These are phyloP conservation scores for Semnornis frantzii DNA, from an alignment of 2,113 vertebrate species.

Conservation along the genomic window DNA sequence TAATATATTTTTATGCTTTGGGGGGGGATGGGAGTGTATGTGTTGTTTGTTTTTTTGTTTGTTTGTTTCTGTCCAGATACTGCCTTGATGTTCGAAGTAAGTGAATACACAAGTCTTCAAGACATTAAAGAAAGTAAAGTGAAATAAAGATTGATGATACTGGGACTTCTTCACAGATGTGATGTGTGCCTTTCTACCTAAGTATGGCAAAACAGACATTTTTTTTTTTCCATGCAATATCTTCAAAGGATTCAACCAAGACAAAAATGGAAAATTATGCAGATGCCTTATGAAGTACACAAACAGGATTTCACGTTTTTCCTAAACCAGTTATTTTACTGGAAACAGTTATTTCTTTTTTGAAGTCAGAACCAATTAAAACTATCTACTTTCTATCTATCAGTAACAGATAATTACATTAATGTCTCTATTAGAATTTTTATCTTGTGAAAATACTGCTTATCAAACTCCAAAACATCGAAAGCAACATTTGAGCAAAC, in stretches of 20 bases:
- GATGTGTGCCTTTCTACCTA: background rate
- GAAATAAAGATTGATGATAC: background rate
- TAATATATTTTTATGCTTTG: background rate
- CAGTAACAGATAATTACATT: background rate
- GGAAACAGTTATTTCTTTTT: background rate
- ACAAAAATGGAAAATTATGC: background rate
- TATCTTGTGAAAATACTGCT: background rate
- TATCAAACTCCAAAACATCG: background rate
- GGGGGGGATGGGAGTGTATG: too few species aligned
- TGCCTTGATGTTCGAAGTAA: background rate
- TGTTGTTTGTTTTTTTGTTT: too few species aligned
- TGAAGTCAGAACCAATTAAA: background rate
- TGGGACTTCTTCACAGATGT: rapidly evolving
- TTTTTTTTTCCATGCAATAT: background rate
- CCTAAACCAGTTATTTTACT: background rate
- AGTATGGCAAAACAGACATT: background rate
- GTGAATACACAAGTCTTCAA: background rate
- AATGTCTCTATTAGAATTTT: background rate
- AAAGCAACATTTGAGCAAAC: background rate
- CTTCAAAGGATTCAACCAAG: background rate
- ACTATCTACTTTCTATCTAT: background rate
- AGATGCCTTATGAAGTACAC: background rate
- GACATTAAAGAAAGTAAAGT: background rate
- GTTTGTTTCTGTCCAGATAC: background rate
- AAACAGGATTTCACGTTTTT: background rate